Conservation (phyloP, 2,888 invertebrate genomes). For the Eucriotettix oculatus region DNA sequence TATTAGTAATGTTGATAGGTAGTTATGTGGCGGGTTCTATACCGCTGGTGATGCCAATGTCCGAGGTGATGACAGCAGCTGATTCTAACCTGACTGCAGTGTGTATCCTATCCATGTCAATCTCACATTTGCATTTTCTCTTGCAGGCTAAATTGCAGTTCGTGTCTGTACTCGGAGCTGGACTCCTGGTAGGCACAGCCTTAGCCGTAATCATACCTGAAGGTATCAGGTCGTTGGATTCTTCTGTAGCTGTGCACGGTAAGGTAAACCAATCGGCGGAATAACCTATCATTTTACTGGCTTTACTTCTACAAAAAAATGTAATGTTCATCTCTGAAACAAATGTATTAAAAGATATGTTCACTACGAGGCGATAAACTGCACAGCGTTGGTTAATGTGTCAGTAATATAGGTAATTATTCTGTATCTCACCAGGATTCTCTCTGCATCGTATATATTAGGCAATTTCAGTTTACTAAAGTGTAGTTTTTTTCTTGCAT, state of each 20-base stretch:
- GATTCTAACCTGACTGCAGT: too few relatives aligned
- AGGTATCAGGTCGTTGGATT: slow-evolving; percentile 71
- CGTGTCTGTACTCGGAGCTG: slow-evolving; percentile 91
- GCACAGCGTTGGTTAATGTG: too few relatives aligned
- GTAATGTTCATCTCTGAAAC: too few relatives aligned
- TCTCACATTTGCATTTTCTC: slow-evolving; percentile 13
- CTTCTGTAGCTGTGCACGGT: slow-evolving; percentile 9
- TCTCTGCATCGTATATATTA: too few relatives aligned
- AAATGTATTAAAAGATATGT: too few relatives aligned
- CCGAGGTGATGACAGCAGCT: slow-evolving; percentile 53
- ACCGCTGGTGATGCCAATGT: slow-evolving; percentile 82
- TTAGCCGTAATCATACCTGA: slow-evolving; percentile 96
- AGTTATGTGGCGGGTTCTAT: slow-evolving; percentile 91
- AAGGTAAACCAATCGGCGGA: neutral
- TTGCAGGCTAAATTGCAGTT: slow-evolving; percentile 81
- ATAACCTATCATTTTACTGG: too few relatives aligned
- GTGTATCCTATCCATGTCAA: neutral
- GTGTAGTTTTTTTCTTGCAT: too few relatives aligned
- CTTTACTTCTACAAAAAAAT: too few relatives aligned
- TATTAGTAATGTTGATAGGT: slow-evolving; percentile 86
- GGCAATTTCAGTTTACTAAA: too few relatives aligned
- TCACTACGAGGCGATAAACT: too few relatives aligned
- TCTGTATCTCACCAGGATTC: too few relatives aligned
- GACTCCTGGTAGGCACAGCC: slow-evolving; percentile 91
- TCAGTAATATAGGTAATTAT: too few relatives aligned